Base-by-base conservation (phyloP, 2,113 vertebrate species). In the Neodontobutis hainanensis region DNA sequence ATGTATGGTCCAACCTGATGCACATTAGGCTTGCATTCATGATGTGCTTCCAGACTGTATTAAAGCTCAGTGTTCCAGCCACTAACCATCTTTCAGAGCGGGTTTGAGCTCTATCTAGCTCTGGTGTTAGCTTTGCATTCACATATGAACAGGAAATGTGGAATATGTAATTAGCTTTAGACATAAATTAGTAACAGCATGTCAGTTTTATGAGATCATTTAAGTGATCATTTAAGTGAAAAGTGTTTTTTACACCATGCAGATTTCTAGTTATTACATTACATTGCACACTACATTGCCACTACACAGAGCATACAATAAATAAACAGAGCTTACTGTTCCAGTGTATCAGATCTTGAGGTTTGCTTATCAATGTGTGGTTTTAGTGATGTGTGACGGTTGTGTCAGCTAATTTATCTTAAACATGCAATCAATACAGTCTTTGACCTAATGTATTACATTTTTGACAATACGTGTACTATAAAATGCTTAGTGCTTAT, bases 1-100 rank as follows among this genome's bases (percentile, higher is more conserved):
- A 94, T 89, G 91, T 92, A 92, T 94, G 90, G 91, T 80, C 52
- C 19, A 2, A 49, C 43, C 70, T 78, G 80, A 72, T 56, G 45
- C 60, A 77, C 52, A 55, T 55, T 55, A 55, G 52, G 52, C 52
- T 55, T 71, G 40, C 64, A 64, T 55, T 78, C 42, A 43, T 42
- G 61, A 52, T 34, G 1, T 49, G 14, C 42, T 46, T 92, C 92
- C 89, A 91, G 92, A 92, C 90, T 58, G 46, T 91, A 68, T 77
- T 50, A 64, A 82, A 84, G 35, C 82, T 73, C 55, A 61, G 58
- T 43, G 65, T 38, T 69, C 32, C 61, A 58, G 42, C 65, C 15
- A 27, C 45, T 58, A 16, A 61, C 15, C 53, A 15, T 74, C 44
- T 57, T 34, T 48, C 44, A 48, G 49, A 34, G 12, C 38, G 6